Percentiles rank a stretch among this genome's conserved stretches.
phyloP scores from a whole-genome alignment of 2,113 vertebrate species.

The Neoarius graeffei region DNA sequence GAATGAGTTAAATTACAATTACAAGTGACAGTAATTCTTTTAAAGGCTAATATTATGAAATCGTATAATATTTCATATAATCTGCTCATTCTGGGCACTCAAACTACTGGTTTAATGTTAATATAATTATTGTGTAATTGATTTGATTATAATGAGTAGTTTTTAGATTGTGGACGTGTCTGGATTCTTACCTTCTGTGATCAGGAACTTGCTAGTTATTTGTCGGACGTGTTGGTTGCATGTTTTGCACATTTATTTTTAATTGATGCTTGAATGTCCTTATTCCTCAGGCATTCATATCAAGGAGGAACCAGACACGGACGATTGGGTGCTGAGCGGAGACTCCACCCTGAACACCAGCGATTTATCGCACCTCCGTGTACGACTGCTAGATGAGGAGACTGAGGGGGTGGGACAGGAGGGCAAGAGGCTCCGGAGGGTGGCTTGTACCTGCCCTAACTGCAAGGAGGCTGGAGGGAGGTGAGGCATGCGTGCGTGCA shows the following conservation, averaged over 20 bases:
- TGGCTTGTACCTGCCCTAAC: constrained; percentile 98
- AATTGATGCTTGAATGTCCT: neutral
- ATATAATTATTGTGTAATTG: neutral
- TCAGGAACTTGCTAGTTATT: neutral
- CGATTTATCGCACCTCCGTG: constrained; percentile 91
- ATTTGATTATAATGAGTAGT: neutral
- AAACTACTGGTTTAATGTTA: neutral
- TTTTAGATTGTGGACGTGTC: neutral
- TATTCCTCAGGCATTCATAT: constrained; percentile 87
- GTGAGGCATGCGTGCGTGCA: constrained; percentile 66
- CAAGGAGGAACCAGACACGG: constrained; percentile 97
- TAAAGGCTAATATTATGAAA: neutral
- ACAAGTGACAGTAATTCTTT: neutral
- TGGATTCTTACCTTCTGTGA: neutral
- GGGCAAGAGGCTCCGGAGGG: constrained; percentile 93
- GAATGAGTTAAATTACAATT: neutral
- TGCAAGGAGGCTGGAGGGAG: constrained; percentile 98
- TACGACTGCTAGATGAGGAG: constrained; percentile 91
- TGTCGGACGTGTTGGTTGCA: neutral
- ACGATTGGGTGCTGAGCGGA: constrained; percentile 92
- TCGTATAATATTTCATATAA: neutral
- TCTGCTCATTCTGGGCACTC: neutral
- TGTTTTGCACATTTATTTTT: neutral
- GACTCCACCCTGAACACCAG: constrained; percentile 95
- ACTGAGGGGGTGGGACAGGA: constrained; percentile 85